Evolutionary conservation across 2,797 vertebrate genomes (phyloP).

Genomic region (Ambastaia sidthimunki): DNA sequence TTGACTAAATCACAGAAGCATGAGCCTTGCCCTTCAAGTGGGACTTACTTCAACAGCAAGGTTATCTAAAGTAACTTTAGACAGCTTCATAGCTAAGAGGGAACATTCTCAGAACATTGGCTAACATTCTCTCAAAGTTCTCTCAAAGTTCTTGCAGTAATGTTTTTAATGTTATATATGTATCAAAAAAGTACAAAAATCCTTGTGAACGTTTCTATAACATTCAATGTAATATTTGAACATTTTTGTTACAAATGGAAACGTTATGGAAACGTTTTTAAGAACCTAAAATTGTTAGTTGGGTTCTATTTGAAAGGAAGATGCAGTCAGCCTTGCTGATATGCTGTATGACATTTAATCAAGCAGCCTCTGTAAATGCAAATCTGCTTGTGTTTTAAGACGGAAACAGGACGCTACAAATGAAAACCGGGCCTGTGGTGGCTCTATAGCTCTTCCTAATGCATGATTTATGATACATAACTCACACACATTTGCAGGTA

Average conservation of each 20-base stretch:
- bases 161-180: no score
- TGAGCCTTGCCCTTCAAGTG: slow-evolving; percentile 62
- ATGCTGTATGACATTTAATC: slow-evolving; percentile 59
- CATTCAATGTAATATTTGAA: no score
- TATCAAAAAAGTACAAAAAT: no score
- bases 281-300: no score
- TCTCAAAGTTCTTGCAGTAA: no score
- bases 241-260: no score
- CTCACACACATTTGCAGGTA: slow-evolving; percentile 29
- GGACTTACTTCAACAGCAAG: slow-evolving; percentile 55
- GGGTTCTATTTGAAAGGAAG: slow-evolving; percentile 30
- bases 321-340: slow-evolving; percentile 32
- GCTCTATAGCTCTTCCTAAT: slow-evolving; percentile 11
- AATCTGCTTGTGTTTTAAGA: slow-evolving; percentile 48
- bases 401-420: slow-evolving; percentile 38
- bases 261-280: no score
- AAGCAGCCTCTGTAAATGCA: slow-evolving; percentile 47
- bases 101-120: no score
- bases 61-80: slow-evolving; percentile 44
- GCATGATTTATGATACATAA: slow-evolving; percentile 44
- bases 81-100: neutral
- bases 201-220: no score
- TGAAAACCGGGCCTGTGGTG: slow-evolving; percentile 32
- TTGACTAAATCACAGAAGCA: slow-evolving; percentile 72
- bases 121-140: no score